phyloP scores from a whole-genome alignment of 2,888 invertebrate genomes.

The Zhuqinia jingwanae region DNA sequence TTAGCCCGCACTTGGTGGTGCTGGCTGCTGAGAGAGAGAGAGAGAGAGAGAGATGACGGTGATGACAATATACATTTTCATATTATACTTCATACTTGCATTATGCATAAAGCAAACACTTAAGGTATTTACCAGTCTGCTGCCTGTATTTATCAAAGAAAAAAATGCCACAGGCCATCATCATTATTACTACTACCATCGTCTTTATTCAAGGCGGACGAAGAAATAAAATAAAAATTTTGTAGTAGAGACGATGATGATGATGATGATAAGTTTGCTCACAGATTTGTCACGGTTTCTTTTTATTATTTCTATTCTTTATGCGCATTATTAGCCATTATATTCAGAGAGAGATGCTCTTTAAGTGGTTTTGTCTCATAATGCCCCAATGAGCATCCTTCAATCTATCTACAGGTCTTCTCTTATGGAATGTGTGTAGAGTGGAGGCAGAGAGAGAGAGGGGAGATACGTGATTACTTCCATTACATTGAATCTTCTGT shows the following conservation, averaged over 20 bases:
- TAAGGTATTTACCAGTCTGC: neutral
- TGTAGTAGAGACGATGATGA: no score
- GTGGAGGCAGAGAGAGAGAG: neutral
- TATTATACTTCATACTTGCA: neutral
- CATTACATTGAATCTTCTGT: slow-evolving; percentile 8
- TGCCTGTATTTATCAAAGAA: slow-evolving; percentile 44
- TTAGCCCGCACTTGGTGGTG: slow-evolving; percentile 54
- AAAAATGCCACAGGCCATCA: slow-evolving; percentile 59
- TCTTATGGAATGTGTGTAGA: neutral
- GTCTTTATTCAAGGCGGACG: slow-evolving; percentile 19
- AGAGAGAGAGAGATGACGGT: neutral
- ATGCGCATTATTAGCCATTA: slow-evolving; percentile 47
- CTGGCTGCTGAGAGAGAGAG: neutral
- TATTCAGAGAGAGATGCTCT: neutral
- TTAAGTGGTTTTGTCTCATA: slow-evolving; percentile 43
- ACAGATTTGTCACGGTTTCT: slow-evolving; percentile 70
- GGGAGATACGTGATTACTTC: slow-evolving; percentile 24
- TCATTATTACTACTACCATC: no score
- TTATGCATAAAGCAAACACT: neutral
- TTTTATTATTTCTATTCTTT: slow-evolving; percentile 50
- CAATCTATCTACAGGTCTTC: neutral
- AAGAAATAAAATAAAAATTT: slow-evolving; percentile 11
- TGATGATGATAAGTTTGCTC: slow-evolving; percentile 63
- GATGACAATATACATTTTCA: neutral
- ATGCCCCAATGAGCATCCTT: slow-evolving; percentile 31